phyloP scores from a whole-genome alignment of 2,888 invertebrate species.

The Rapana venosa region DNA sequence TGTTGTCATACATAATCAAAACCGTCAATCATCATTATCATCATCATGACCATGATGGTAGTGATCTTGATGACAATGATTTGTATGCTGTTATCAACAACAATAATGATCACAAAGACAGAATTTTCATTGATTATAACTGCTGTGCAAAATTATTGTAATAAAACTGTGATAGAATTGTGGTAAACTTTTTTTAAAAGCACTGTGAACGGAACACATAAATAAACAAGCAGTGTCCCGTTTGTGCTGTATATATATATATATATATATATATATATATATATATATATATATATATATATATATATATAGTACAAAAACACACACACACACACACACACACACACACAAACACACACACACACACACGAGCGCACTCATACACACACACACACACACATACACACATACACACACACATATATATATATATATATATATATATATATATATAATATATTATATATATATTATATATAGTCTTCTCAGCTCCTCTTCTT shows the following conservation, averaged over 20 bases:
- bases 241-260: too few species aligned
- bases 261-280: not conserved
- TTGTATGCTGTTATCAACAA: too few species aligned
- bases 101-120: too few species aligned
- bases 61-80: too few species aligned
- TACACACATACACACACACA: not conserved
- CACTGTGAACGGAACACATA: not conserved
- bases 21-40: too few species aligned
- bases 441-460: too few species aligned
- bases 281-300: not conserved
- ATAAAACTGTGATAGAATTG: not conserved
- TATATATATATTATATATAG: too few species aligned
- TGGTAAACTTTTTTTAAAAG: not conserved
- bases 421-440: not conserved
- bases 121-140: too few species aligned
- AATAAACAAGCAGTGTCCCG: not conserved
- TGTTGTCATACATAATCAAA: too few species aligned
- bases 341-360: not conserved
- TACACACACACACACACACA: not conserved
- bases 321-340: not conserved
- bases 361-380: not conserved
- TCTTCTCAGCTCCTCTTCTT: too few species aligned
- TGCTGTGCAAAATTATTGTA: not conserved
- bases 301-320: not conserved
- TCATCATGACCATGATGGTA: too few species aligned